Evolutionary conservation across 2,797 vertebrate genomes (phyloP), one percentile per base, ranked within the genome.

Genomic region (Platyrinchus mystaceus): DNA sequence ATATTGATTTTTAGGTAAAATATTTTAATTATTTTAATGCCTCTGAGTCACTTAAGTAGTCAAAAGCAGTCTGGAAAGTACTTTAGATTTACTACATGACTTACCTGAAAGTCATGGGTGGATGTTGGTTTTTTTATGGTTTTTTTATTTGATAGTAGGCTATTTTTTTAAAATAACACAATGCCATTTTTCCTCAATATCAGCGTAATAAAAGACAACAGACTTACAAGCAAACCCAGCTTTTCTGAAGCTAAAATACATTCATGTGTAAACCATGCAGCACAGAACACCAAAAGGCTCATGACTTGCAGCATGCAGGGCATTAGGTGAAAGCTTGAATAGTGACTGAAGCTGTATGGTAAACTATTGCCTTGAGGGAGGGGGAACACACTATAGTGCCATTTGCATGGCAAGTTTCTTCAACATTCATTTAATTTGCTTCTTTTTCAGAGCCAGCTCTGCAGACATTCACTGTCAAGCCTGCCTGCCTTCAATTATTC

Each of bases 331-430:
- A 90, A 83, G 20, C 41, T 7, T 70, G 15, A 81, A 68, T 12
- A 63, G 3, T 34, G 36, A 80, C 47, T 55, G 27, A 78, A 84
- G 26, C 32, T 70, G 46, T 16, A 63, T 5, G 12, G 17, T 7
- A 87, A 91, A 85, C 4, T 7, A 30, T 12, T 30, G 50, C 19
- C 41, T 81, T 1, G 7, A 20, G 10, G 62, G 12, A 58, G 3
- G 24, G 7, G 8, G 10, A 77, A 50, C 32, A 78, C 17, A 5
- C 14, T n/a, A 15, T 0, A 0, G 18, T 9, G 41, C 36, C 34
- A 50, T 34, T 59, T 89, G 27, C 32, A 32, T 4, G 12, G 37
- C 17, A 82, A 14, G 30, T 44, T 78, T 60, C 67, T 66, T 58
- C 58, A 92, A 70, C 6, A 7, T 30, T 13, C 14, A 43, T 39